These are phyloP conservation scores for Gymnocheta viridis DNA, from an alignment of 2,888 invertebrate species.

Conservation along the genomic window DNA sequence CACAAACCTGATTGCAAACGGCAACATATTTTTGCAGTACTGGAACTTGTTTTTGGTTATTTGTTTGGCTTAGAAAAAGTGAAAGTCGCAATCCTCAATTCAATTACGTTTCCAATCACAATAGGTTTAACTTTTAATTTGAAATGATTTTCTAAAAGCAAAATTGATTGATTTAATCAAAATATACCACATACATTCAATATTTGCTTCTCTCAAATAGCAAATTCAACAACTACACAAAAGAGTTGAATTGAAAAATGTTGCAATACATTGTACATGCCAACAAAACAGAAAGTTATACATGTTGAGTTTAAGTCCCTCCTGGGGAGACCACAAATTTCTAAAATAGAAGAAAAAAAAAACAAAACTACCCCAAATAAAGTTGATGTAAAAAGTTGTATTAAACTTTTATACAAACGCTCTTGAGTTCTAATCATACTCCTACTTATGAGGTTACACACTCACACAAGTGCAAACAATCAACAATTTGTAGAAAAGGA, in stretches of 20 bases:
- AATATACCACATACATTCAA: constrained; percentile 16
- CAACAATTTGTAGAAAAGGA: not conserved
- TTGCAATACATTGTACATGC: not conserved
- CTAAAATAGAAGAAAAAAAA: not conserved
- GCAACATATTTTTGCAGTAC: not conserved
- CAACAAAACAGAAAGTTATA: not conserved
- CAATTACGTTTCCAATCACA: constrained; percentile 3
- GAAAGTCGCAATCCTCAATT: not conserved
- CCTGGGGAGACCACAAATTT: not conserved
- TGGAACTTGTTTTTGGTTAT: not conserved
- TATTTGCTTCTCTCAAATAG: constrained; percentile 5
- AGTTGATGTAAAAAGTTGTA: not conserved
- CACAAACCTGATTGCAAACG: not conserved
- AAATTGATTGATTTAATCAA: constrained; percentile 45
- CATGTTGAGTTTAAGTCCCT: not conserved
- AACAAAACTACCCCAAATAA: not conserved
- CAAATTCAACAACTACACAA: not conserved
- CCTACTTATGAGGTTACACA: not conserved
- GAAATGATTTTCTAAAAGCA: not conserved
- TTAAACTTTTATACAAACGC: not conserved
- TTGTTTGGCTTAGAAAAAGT: not conserved
- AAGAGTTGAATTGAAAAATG: not conserved
- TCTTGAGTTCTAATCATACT: not conserved
- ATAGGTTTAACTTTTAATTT: constrained; percentile 32
- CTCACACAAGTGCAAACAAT: not conserved